Conservation (phyloP, 2,113 vertebrate genomes). For the Tapirus terrestris region DNA sequence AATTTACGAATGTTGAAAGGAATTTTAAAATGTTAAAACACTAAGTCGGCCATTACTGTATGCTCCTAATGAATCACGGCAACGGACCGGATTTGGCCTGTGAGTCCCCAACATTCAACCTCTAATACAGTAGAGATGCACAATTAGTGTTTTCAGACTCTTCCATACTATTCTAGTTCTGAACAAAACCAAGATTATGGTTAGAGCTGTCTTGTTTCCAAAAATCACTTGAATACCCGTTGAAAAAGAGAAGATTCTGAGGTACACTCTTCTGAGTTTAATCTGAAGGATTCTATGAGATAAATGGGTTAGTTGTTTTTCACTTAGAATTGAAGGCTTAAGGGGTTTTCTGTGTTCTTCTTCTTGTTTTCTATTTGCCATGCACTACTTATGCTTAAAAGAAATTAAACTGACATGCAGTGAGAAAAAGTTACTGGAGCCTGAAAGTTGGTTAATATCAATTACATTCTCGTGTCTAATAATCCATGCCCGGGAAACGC, state of each 20-base stretch:
- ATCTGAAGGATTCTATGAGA: not conserved
- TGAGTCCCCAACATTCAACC: not conserved
- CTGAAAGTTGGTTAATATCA: constrained; percentile 75
- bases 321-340: constrained; percentile 34
- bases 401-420: constrained; percentile 58
- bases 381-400: constrained; percentile 64
- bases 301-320: constrained; percentile 57
- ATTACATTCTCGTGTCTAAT: constrained; percentile 75
- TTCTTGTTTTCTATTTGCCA: constrained; percentile 64
- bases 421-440: constrained; percentile 67
- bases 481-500: constrained; percentile 63
- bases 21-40: not conserved
- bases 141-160: not conserved
- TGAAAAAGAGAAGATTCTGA: not conserved
- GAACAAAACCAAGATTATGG: not conserved
- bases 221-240: not conserved
- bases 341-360: constrained; percentile 53
- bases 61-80: not conserved
- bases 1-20: not conserved
- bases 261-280: not conserved
- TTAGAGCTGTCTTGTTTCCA: not conserved
- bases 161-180: not conserved
- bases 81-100: not conserved
- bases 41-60: not conserved
- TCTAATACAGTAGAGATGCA: not conserved